A percentile compares a stretch with the other conserved stretches of the same genome.
Evolutionary conservation across 2,797 vertebrate genomes (phyloP).

Genomic region (Chanos chanos): DNA sequence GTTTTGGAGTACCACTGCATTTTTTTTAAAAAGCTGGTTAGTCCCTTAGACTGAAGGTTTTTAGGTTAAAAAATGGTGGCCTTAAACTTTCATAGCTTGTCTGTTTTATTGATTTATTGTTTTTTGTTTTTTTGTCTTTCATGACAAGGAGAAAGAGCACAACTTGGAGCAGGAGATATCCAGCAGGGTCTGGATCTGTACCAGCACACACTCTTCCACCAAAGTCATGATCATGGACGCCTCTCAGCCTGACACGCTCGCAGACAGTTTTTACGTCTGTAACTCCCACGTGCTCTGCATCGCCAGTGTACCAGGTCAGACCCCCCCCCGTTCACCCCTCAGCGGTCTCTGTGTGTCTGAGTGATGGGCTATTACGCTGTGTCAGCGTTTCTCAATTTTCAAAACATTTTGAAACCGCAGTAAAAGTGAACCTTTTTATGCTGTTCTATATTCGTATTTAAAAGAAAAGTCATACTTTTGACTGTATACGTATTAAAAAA

Average conservation of each 20-base stretch:
- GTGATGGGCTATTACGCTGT: too few species aligned
- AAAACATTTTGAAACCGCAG: too few species aligned
- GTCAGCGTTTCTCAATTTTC: too few species aligned
- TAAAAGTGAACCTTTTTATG: too few species aligned
- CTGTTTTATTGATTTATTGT: not conserved
- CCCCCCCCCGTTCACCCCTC: not conserved
- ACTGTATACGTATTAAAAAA: too few species aligned
- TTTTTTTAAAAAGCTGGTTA: too few species aligned
- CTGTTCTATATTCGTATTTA: too few species aligned
- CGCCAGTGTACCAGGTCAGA: conserved; percentile 87
- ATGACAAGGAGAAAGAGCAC: conserved; percentile 72
- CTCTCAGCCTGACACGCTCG: conserved; percentile 87
- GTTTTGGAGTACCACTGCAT: too few species aligned
- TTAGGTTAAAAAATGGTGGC: not conserved
- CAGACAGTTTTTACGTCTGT: conserved; percentile 96
- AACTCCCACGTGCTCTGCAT: conserved; percentile 96
- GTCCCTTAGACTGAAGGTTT: too few species aligned
- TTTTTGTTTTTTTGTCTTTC: not conserved
- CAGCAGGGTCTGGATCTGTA: conserved; percentile 94
- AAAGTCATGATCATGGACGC: conserved; percentile 95
- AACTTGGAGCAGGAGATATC: conserved; percentile 71
- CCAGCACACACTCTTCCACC: conserved; percentile 91
- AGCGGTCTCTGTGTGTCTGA: conserved; percentile 71
- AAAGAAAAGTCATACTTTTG: too few species aligned
- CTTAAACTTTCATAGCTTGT: not conserved